A percentile compares a stretch with the other conserved stretches of the same genome.
Evolutionary conservation across 2,113 vertebrate species (phyloP).

Genomic region (Cricetomys ansorgei): DNA sequence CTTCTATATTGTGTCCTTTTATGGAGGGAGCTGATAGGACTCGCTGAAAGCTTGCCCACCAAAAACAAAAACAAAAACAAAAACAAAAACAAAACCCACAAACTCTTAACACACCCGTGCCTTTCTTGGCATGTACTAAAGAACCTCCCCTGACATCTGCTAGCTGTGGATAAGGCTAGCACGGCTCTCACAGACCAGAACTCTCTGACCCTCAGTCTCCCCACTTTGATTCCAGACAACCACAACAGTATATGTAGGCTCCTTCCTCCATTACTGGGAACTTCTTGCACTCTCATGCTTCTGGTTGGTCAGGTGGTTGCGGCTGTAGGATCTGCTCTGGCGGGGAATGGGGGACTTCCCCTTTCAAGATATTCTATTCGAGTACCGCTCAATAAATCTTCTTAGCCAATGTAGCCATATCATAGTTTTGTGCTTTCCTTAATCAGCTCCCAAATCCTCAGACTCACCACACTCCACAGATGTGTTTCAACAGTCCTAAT

Average conservation of each 20-base stretch:
- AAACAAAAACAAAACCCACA: no score
- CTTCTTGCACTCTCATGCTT: background rate
- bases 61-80: no score
- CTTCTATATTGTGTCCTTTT: background rate
- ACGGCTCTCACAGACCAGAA: background rate
- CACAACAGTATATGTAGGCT: background rate
- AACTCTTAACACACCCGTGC: background rate
- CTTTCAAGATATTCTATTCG: background rate
- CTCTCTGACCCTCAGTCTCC: background rate
- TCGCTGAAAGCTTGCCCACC: background rate
- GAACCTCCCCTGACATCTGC: background rate
- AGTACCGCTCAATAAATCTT: background rate
- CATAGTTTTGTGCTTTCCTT: background rate
- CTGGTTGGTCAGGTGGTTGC: background rate
- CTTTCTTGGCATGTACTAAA: background rate
- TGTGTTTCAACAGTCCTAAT: background rate
- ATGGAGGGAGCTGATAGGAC: background rate
- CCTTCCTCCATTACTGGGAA: background rate
- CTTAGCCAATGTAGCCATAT: background rate
- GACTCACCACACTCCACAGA: background rate
- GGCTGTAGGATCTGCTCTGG: background rate
- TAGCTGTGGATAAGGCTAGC: background rate
- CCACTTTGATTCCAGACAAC: background rate
- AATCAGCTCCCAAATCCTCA: background rate
- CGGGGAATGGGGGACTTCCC: background rate